Evolutionary conservation across 2,888 invertebrate species (phyloP).

Genomic region (Chymomyza fuscimana): DNA sequence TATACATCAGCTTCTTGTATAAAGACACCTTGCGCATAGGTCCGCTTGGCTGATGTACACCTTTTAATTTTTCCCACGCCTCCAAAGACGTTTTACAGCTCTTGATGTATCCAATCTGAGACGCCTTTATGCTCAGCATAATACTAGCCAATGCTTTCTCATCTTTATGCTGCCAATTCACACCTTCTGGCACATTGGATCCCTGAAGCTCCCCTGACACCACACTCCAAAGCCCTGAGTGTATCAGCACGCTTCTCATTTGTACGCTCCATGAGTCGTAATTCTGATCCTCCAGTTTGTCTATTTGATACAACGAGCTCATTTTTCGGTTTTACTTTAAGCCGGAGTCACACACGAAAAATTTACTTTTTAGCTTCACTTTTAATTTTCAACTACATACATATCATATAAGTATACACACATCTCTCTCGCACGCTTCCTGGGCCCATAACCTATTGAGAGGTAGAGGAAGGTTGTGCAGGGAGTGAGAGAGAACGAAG

Average conservation of each 20-base stretch:
- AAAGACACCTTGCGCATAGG: too few relatives aligned
- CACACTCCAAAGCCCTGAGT: conserved; percentile 26
- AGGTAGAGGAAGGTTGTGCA: too few relatives aligned
- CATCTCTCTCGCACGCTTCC: neutral
- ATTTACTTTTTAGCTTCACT: neutral
- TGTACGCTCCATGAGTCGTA: conserved; percentile 34
- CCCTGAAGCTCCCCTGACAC: conserved; percentile 1
- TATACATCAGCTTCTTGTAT: neutral
- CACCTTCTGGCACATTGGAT: neutral
- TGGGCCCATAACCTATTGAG: conserved; percentile 7
- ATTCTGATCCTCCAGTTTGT: conserved; percentile 31
- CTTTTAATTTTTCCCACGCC: too few relatives aligned
- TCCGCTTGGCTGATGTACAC: too few relatives aligned
- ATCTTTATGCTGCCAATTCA: neutral
- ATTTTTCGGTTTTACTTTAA: neutral
- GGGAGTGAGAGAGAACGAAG: too few relatives aligned
- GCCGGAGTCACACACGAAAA: too few relatives aligned
- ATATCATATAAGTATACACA: neutral
- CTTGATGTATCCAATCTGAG: neutral
- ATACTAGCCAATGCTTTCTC: neutral
- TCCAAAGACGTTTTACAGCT: neutral
- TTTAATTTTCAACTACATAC: neutral
- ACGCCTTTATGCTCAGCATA: neutral
- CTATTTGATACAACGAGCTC: conserved; percentile 32
- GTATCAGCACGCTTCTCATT: conserved; percentile 26